Base-by-base conservation (phyloP, 92 coral and sea anemone genomes). In the Palythoa heliodiscus region DNA sequence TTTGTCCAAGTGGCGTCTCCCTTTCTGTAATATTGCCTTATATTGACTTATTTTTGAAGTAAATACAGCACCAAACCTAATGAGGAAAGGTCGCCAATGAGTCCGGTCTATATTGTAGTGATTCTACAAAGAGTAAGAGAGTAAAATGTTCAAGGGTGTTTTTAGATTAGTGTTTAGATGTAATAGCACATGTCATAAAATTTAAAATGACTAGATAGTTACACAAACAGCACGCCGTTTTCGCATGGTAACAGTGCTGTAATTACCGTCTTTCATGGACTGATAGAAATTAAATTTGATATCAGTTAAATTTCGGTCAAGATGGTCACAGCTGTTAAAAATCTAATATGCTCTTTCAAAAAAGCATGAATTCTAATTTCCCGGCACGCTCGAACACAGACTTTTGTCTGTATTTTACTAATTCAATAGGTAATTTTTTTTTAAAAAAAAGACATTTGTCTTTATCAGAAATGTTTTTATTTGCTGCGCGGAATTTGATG, bases 241-340 rank as follows among this genome's bases (percentile, higher is more conserved):
- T 89, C 76, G 88, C 83, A 67, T 82, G 73, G 92, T 87, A 93
- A 73, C 87, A 50, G 86, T 67, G 78, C 85, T 64, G 23, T 86
- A 87, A 89, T 92, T 76, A 67, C 83, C 78, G 75, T 43, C 75
- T 83, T 91, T 86, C 85, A 86, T 78, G 77, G 89, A 90, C 87
- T 86, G 90, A 89, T 88, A 93, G 53, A 92, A 92, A 92, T 94
- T 90, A 87, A 87, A 86, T 83, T 83, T 91, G 84, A 90, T 88
- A 90, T 94, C 88, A 91, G 89, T 86, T 78, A 84, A 87, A 70
- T 88, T 84, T 87, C 35, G 57, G 85, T 55, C 95, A 89, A 94
- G 95, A 73, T 90, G 98, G 57, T 22, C 67, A 86, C 98, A 94
- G 92, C 98, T 94, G 98, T 74, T 63, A 14, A 67, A 19, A 85